phyloP scores from a whole-genome alignment of 2,888 invertebrate species.

The Platypus cylindrus region DNA sequence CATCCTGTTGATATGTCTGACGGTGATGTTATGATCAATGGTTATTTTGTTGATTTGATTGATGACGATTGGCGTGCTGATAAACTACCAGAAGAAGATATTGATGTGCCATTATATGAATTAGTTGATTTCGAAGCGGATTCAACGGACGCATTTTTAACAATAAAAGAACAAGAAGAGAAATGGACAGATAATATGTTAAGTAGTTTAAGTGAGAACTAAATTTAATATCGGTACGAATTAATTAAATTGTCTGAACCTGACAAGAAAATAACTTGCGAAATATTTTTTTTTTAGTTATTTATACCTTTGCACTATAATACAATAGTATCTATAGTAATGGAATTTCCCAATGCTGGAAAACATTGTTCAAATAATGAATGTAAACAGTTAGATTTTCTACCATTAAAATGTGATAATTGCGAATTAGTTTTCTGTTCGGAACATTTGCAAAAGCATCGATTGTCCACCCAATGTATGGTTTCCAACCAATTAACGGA shows the following conservation, averaged over 20 bases:
- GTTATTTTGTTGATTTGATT: constrained; percentile 64
- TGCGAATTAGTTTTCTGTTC: constrained; percentile 54
- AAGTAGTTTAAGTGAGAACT: constrained; percentile 40
- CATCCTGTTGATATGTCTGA: constrained; percentile 32
- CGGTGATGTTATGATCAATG: constrained; percentile 62
- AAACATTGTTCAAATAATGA: constrained; percentile 45
- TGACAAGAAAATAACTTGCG: background rate
- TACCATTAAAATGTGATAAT: constrained; percentile 54
- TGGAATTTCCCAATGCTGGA: constrained; percentile 67
- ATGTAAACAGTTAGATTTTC: constrained; percentile 59
- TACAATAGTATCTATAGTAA: too few species aligned
- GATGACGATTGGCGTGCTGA: constrained; percentile 79
- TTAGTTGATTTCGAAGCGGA: constrained; percentile 89
- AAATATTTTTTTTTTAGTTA: background rate
- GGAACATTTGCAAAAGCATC: constrained; percentile 38
- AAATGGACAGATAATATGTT: constrained; percentile 47
- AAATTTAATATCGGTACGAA: constrained; percentile 20
- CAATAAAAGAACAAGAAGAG: constrained; percentile 75
- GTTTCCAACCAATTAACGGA: constrained; percentile 19
- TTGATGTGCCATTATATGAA: constrained; percentile 71
- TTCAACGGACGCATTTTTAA: constrained; percentile 80
- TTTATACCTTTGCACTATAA: constrained; percentile 18
- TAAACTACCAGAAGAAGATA: constrained; percentile 71
- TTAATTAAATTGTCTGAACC: too few species aligned
- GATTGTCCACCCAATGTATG: too few species aligned